A percentile compares a stretch with the other conserved stretches of the same genome.
Conservation (phyloP, 2,113 vertebrate species). For the Grallaria varia region DNA sequence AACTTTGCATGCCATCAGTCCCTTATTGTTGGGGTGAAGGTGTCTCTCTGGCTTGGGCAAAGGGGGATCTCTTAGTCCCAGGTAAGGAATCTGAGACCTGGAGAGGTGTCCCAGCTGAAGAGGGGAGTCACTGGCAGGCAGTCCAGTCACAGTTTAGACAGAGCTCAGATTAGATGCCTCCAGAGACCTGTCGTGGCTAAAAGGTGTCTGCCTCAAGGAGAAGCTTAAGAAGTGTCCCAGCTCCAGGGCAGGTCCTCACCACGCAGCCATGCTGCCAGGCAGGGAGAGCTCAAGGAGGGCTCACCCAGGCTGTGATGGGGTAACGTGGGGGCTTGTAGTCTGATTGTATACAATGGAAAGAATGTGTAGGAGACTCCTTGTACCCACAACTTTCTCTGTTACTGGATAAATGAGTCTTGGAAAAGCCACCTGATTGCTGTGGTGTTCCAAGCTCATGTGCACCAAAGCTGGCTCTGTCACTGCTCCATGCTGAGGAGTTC, state of each 20-base stretch:
- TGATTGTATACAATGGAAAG: not conserved
- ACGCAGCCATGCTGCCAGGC: accelerated
- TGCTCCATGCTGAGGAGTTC: not conserved
- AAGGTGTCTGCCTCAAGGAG: not conserved
- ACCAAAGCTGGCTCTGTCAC: not conserved
- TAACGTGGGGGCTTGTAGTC: accelerated
- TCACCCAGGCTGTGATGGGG: not conserved
- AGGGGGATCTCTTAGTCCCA: not conserved
- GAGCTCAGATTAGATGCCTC: not conserved
- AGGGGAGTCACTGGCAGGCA: no score
- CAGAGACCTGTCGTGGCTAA: not conserved
- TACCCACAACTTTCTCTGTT: not conserved
- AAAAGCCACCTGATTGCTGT: not conserved
- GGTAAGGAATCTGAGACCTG: not conserved
- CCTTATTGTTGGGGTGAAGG: not conserved
- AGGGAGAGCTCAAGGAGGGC: not conserved
- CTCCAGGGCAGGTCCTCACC: not conserved
- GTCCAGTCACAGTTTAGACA: not conserved
- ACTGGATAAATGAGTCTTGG: not conserved
- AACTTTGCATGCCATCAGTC: not conserved
- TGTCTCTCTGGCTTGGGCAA: not conserved
- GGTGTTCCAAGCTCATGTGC: not conserved
- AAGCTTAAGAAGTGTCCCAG: not conserved
- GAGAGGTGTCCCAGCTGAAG: not conserved
- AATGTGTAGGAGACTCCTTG: not conserved